phyloP scores from a whole-genome alignment of 2,113 vertebrate genomes.

The Eurystomus gularis region DNA sequence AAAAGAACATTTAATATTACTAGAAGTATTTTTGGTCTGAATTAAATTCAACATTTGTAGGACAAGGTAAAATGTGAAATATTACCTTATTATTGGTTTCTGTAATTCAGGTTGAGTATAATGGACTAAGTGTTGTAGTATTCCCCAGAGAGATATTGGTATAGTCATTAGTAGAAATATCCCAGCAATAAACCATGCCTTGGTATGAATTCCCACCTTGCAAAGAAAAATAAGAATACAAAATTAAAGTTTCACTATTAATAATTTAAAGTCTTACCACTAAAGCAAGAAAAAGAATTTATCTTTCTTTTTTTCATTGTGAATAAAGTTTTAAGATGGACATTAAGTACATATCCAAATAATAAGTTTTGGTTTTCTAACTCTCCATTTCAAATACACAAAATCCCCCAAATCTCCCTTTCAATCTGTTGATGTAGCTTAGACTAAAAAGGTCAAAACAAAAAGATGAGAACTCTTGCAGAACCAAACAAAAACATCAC shows the following conservation, averaged over 20 bases:
- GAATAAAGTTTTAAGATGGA: background rate
- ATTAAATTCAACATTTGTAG: background rate
- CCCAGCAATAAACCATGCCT: constrained; percentile 97
- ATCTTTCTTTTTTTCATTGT: background rate
- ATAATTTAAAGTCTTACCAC: background rate
- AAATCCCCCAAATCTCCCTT: background rate
- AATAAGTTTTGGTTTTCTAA: background rate
- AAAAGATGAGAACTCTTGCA: background rate
- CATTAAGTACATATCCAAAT: background rate
- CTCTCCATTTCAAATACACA: background rate
- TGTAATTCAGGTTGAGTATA: constrained; percentile 96
- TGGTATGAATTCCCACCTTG: constrained; percentile 91
- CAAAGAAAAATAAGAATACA: background rate
- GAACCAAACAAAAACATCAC: background rate
- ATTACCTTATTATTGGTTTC: constrained; percentile 96
- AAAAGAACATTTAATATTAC: constrained; percentile 51
- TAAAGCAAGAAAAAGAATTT: background rate
- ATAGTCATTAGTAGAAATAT: constrained; percentile 97
- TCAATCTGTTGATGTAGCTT: background rate
- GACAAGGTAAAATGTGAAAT: background rate
- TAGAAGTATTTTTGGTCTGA: background rate
- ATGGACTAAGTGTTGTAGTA: constrained; percentile 95
- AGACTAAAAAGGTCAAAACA: background rate
- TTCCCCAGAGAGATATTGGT: constrained; percentile 95
- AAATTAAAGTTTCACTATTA: background rate